Conservation (phyloP, 2,113 vertebrate genomes). For the Delphinus delphis region DNA sequence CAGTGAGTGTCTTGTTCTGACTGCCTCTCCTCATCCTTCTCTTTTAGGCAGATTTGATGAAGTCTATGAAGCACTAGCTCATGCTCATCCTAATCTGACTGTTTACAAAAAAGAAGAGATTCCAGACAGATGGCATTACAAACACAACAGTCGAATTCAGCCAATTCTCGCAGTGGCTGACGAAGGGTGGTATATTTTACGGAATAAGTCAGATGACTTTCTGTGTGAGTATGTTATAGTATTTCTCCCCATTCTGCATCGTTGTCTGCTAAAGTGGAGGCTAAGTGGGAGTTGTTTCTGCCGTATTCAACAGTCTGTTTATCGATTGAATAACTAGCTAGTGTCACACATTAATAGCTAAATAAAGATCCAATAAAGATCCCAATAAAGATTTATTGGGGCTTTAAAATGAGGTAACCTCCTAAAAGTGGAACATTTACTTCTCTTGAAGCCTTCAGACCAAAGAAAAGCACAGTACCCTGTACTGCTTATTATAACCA, state of each 20-base stretch:
- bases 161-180: constrained; percentile 91
- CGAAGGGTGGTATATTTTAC: constrained; percentile 91
- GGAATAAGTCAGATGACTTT: constrained; percentile 86
- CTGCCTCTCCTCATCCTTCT: neutral
- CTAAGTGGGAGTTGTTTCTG: neutral
- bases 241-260: constrained; percentile 20
- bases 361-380: neutral
- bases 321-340: neutral
- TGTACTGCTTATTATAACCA: neutral
- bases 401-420: neutral
- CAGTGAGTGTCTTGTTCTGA: neutral
- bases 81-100: constrained; percentile 90
- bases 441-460: neutral
- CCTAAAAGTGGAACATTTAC: neutral
- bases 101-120: constrained; percentile 92
- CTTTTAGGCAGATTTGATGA: constrained; percentile 89
- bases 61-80: constrained; percentile 86
- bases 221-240: constrained; percentile 84
- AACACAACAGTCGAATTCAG: constrained; percentile 89
- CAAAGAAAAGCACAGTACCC: neutral
- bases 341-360: neutral
- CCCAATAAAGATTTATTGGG: neutral
- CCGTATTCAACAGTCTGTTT: constrained; percentile 10
- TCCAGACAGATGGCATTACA: constrained; percentile 89
- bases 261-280: neutral